A percentile compares a stretch with the other conserved stretches of the same genome.
These are phyloP conservation scores for Fulica atra DNA, from an alignment of 2,113 vertebrate species.

Conservation along the genomic window DNA sequence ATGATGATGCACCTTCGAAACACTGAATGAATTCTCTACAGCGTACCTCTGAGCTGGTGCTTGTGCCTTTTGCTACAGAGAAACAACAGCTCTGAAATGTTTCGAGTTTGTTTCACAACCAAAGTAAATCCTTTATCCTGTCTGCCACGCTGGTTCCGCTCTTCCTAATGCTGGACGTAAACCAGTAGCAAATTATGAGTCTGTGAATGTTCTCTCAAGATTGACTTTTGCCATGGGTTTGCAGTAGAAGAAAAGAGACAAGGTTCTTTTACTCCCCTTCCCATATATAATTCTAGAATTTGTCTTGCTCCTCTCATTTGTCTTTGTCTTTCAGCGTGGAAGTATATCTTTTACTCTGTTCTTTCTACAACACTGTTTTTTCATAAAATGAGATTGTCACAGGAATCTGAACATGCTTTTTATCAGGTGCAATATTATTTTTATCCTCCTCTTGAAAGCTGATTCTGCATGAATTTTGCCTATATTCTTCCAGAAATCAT, in stretches of 20 bases:
- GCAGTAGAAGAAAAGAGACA: neutral
- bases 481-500: slow-evolving; percentile 23
- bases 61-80: neutral
- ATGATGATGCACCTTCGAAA: neutral
- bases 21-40: neutral
- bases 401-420: neutral
- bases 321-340: neutral
- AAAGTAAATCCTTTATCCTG: neutral
- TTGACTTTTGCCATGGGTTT: neutral
- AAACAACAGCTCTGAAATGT: neutral
- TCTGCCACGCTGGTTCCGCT: neutral
- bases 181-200: neutral
- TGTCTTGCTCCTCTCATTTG: neutral
- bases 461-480: slow-evolving; percentile 26
- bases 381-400: neutral
- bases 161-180: neutral
- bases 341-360: neutral
- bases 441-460: slow-evolving; percentile 2
- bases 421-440: slow-evolving; percentile 21
- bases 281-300: neutral
- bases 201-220: neutral
- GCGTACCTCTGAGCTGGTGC: neutral
- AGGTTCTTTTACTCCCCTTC: neutral
- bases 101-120: neutral
- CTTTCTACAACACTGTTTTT: neutral